Base-by-base conservation (phyloP, 1,140 invertebrate genomes). In the Aphis craccivora region DNA sequence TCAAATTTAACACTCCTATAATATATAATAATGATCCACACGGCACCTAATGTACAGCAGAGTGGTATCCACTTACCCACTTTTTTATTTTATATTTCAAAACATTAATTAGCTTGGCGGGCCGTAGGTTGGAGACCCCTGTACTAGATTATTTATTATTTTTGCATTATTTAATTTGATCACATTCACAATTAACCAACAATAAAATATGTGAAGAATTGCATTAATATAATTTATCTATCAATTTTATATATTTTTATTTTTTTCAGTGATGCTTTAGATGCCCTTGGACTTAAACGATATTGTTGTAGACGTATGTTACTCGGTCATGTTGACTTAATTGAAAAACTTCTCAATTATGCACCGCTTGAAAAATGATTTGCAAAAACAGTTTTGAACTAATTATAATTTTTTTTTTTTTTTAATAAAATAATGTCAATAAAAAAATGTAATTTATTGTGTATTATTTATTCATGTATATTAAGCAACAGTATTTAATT, bases 231-330 rank as follows among this genome's bases (percentile, higher is more conserved):
- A 2, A 76, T 76, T 67, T 67, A 67, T 30, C 30, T 18, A 67
- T 67, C 4, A 14, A n/a, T n/a, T 67, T 14, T n/a, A 67, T 30
- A 18, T 48, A n/a, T 67, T n/a, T 76, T 76, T 1, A 14, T 88
- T 76, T 94, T 94, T 96, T 97, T 76, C 95, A 99, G 99, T 95
- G 99, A 99, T 96, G 99, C 99, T 81, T 95, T 99, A 40, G 99
- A 99, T 95, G 98, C 99, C 9, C 96, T 99, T n/a, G 98, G 99
- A 18, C 95, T 99, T 91, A 99, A 99, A 95, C 96, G 99, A 93
- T 99, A 99, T 95, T 99, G 99, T 95, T 99, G 99, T 95, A 96
- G 99, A 94, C 96, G 99, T 94, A 99, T 99, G 99, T 96, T 99
- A 22, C 97, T 99, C 30, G 98, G 99, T 51, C 99, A 99, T 95